Evolutionary conservation across 92 coral and sea anemone genomes (phyloP), one percentile per base, ranked within the genome.

Genomic region (Zoanthus sansibaricus): DNA sequence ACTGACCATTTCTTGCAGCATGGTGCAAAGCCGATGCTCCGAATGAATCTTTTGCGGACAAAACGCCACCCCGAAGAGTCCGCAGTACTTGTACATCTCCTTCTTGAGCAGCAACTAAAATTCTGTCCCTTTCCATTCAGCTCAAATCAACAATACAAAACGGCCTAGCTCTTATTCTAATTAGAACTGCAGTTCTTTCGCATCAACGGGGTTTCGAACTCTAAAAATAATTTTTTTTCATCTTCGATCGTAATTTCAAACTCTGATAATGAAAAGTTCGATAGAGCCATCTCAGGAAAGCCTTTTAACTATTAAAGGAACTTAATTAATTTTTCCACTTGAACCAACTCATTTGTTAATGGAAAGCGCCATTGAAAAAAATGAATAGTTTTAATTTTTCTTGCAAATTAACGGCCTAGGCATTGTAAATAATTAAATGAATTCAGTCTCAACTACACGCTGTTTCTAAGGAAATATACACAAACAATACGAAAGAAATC

Each of bases 1-100:
- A 87, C 70, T 84, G 86, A 8, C 98, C 98, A 30, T 86, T 86
- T 72, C 96, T 80, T 3, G 96, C 70, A 1, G 98, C 98, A 55
- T 95, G 87, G 77, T 95, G 98, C n/a, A 95, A 86, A 8, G 96
- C 90, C 6, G 94, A 89, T 32, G 96, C 95, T 71, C 98, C 98
- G 76, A 90, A 95, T 47, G 90, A 87, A 89, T 95, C 98, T 7
- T 83, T 78, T 42, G 94, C 98, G 14, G 86, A 84, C 3, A 92
- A 92, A 6, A 89, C 98, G 58, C 89, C 74, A 16, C 92, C 86
- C 45, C 96, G 87, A 20, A 95, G 87, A 16, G 98, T 83, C 48
- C 89, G 75, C 9, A 95, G 55, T 31, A 95, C 88, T 32, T 80
- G 83, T 46, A 93, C 84, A 64, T 95, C 98, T 33, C 98, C 98